Evolutionary conservation across 1,140 invertebrate genomes (phyloP), one percentile per base, ranked within the genome.

Genomic region (Heliconius hermathena): DNA sequence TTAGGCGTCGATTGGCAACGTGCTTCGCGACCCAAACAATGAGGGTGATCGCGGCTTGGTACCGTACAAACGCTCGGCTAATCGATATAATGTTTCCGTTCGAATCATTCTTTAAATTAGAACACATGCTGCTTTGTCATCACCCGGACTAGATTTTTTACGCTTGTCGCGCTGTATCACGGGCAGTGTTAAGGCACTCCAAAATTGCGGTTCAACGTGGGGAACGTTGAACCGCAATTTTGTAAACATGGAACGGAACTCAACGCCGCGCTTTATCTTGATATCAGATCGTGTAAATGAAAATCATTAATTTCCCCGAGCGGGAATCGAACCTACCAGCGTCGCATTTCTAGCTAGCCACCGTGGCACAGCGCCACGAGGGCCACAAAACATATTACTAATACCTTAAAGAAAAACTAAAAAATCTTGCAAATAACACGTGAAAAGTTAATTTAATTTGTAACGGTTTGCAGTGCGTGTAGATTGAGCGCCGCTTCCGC

Each of bases 1-100:
- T 90, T 66, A 16, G 80, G 88, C 83, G 87, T 92, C 89, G 83
- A 90, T 89, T 91, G 86, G 91, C 91, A 91, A 90, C 91, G 87
- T 86, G 89, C 87, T 87, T 89, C 88, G 82, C 85, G 81, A 87
- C 87, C 87, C 91, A 93, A 94, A 94, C 93, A 94, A 92, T 93
- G 88, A 88, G 93, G 84, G 91, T 90, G 88, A 87, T 94, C 91
- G 88, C 91, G 80, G 87, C 84, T 86, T 92, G 93, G 91, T 91
- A 94, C 93, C 86, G 82, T 85, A 85, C 80, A 85, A 85, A 79
- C 83, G 81, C 81, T 85, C 80, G 36, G 72, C 84, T 87, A 89
- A 94, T 94, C 92, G 88, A 94, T 93, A 92, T 81, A 81, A 84
- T 84, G 80, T 79, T 83, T 77, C 81, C 84, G 78, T 86, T 84